phyloP scores from a whole-genome alignment of 2,888 invertebrate genomes.

The Luperina testacea region DNA sequence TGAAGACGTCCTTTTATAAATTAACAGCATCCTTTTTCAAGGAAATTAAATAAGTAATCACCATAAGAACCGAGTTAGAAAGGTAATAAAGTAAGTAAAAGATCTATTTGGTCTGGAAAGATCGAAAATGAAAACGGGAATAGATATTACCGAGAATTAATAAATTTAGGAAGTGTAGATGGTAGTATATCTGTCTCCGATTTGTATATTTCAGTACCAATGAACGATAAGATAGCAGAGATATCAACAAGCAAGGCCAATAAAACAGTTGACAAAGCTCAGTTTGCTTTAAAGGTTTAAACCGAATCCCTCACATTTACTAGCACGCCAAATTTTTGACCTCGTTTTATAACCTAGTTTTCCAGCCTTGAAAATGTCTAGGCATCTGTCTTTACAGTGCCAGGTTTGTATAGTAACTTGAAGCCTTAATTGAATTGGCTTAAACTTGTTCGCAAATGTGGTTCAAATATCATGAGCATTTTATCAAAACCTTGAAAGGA shows the following conservation, averaged over 20 bases:
- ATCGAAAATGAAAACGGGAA: constrained; percentile 12
- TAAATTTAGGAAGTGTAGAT: constrained; percentile 13
- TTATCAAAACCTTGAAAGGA: not conserved
- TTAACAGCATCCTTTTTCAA: constrained; percentile 33
- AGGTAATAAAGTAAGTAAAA: constrained; percentile 24
- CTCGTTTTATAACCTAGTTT: constrained; percentile 63
- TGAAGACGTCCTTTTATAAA: constrained; percentile 29
- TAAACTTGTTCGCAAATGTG: constrained; percentile 33
- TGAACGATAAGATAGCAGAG: constrained; percentile 28
- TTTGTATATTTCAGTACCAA: constrained; percentile 7
- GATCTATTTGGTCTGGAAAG: constrained; percentile 2
- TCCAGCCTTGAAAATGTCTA: constrained; percentile 60
- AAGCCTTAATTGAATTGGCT: constrained; percentile 50
- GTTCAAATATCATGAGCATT: constrained; percentile 3
- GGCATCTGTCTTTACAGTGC: constrained; percentile 42
- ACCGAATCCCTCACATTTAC: constrained; percentile 35
- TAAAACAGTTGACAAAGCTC: constrained; percentile 36
- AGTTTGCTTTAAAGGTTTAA: constrained; percentile 37
- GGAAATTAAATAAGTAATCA: constrained; percentile 32
- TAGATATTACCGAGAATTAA: constrained; percentile 18
- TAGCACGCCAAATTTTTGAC: constrained; percentile 59
- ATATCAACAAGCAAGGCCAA: constrained; percentile 38
- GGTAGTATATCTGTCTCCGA: not conserved
- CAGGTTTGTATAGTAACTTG: constrained; percentile 51
- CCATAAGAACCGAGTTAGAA: not conserved